Evolutionary conservation across 1,140 invertebrate genomes (phyloP).

Genomic region (Babylonia areolata): DNA sequence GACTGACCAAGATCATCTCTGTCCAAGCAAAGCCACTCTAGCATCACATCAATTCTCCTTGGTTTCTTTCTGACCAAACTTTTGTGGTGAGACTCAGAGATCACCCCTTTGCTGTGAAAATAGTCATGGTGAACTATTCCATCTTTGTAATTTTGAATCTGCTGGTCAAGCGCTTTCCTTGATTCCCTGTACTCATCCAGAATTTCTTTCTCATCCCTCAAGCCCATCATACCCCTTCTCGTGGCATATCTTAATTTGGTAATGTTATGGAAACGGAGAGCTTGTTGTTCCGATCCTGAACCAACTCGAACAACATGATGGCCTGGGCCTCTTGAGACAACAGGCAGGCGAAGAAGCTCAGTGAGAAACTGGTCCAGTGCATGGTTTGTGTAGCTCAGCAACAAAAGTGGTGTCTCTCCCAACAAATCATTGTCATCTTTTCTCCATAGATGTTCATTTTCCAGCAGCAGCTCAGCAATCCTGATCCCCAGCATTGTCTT

Average conservation of each 20-base stretch:
- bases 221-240: neutral
- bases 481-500: slow-evolving; percentile 70
- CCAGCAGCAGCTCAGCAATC: slow-evolving; percentile 67
- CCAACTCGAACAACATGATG: slow-evolving; percentile 47
- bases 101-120: neutral
- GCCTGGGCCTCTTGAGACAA: neutral
- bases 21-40: neutral
- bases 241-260: slow-evolving; percentile 12
- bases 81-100: neutral
- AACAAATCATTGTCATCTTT: slow-evolving; percentile 23
- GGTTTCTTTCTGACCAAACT: neutral
- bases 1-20: neutral
- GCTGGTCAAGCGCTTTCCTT: slow-evolving; percentile 16
- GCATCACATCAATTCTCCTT: neutral
- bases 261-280: slow-evolving; percentile 37
- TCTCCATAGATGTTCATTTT: slow-evolving; percentile 64
- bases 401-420: slow-evolving; percentile 79
- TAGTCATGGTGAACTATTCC: neutral
- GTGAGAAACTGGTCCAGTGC: slow-evolving; percentile 91
- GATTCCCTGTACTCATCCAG: neutral
- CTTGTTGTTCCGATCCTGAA: slow-evolving; percentile 30
- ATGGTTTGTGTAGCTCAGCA: slow-evolving; percentile 92
- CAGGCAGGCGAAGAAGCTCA: slow-evolving; percentile 71
- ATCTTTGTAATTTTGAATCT: neutral
- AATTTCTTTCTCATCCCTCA: slow-evolving; percentile 32